phyloP scores from a whole-genome alignment of 2,888 invertebrate genomes.

The Drosophila glabriapex region DNA sequence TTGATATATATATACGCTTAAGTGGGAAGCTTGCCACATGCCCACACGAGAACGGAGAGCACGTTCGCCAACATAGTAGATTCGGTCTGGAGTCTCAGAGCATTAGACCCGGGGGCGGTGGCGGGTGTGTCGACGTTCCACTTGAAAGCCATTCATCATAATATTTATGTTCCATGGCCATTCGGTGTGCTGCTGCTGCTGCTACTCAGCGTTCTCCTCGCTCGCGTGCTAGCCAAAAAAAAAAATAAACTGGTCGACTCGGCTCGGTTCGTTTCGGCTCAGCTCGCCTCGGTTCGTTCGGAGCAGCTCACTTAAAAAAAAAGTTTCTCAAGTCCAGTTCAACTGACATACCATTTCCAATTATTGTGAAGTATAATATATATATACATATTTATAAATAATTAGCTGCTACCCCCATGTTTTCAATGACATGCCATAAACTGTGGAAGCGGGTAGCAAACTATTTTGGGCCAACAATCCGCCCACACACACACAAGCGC shows the following conservation, averaged over 20 bases:
- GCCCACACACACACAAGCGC: slow-evolving; percentile 6
- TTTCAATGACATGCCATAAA: slow-evolving; percentile 65
- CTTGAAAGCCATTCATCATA: slow-evolving; percentile 80
- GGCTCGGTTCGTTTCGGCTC: slow-evolving; percentile 21
- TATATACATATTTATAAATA: background rate
- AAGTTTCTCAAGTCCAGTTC: slow-evolving; percentile 66
- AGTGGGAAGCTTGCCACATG: slow-evolving; percentile 52
- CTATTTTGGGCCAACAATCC: slow-evolving; percentile 43
- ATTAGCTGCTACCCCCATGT: slow-evolving; percentile 77
- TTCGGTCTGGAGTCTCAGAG: slow-evolving; percentile 26
- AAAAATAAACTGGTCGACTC: slow-evolving; percentile 50
- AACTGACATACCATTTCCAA: slow-evolving; percentile 64
- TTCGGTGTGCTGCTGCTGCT: slow-evolving; percentile 1
- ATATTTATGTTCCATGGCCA: slow-evolving; percentile 60
- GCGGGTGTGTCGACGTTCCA: slow-evolving; percentile 63
- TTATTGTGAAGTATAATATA: slow-evolving; percentile 42
- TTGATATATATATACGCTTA: slow-evolving; percentile 13
- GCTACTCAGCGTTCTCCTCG: slow-evolving; percentile 38
- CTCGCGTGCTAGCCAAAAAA: slow-evolving; percentile 21
- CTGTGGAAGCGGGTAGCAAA: slow-evolving; percentile 70
- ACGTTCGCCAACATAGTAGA: slow-evolving; percentile 34
- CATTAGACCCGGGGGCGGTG: slow-evolving; percentile 35
- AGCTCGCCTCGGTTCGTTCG: slow-evolving; percentile 23
- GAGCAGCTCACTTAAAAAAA: slow-evolving; percentile 75
- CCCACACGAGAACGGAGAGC: slow-evolving; percentile 39